These are phyloP conservation scores for Psettodes erumei DNA, from an alignment of 2,113 vertebrate genomes.

Conservation along the genomic window DNA sequence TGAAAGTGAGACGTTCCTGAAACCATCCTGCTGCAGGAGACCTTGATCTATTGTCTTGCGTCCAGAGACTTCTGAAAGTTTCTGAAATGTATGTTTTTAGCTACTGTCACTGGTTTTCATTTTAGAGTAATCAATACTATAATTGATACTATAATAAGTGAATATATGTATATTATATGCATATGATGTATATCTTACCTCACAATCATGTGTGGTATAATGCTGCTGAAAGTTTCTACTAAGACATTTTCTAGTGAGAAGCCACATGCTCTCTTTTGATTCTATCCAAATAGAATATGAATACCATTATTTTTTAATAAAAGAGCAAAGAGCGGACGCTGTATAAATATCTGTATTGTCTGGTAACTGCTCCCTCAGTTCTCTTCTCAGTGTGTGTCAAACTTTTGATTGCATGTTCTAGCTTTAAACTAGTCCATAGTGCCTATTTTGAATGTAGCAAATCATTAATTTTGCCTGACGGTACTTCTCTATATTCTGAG, in stretches of 20 bases:
- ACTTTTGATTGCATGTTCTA: slow-evolving; percentile 1
- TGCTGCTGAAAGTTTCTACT: background rate
- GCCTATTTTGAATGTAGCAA: background rate
- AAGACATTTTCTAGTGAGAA: background rate
- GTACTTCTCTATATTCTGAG: slow-evolving; percentile 39
- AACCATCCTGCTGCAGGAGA: background rate
- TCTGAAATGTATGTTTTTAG: background rate
- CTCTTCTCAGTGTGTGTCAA: background rate
- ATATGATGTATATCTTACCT: too few relatives aligned
- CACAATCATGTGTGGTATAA: background rate
- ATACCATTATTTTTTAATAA: background rate
- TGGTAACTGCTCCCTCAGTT: background rate
- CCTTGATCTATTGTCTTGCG: background rate
- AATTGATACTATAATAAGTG: too few relatives aligned
- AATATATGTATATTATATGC: too few relatives aligned
- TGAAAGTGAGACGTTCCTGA: background rate
- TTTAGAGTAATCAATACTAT: background rate
- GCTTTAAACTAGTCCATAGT: background rate
- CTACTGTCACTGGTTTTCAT: too few relatives aligned
- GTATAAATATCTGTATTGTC: background rate
- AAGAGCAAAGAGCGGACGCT: background rate
- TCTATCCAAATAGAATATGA: background rate
- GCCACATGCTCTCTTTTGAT: background rate
- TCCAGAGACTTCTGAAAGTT: background rate
- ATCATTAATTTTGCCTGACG: background rate